Conservation (phyloP, 2,797 vertebrate species). For the Tadarida brasiliensis region DNA sequence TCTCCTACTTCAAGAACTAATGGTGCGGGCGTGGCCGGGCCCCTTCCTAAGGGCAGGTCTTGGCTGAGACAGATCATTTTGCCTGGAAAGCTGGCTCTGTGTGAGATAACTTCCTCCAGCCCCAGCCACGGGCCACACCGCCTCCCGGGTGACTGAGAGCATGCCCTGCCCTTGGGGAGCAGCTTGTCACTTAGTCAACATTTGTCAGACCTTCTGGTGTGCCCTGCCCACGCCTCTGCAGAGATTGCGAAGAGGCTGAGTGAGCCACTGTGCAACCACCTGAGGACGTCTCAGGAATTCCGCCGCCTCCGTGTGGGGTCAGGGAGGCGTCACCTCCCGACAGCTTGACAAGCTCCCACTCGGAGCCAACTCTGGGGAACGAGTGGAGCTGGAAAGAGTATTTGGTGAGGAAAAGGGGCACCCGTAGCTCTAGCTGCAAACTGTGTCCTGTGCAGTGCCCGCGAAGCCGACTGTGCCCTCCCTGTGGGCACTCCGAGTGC, state of each 20-base stretch:
- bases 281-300: not conserved
- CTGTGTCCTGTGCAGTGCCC: too few relatives aligned
- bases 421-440: not conserved
- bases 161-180: not conserved
- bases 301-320: not conserved
- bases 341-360: not conserved
- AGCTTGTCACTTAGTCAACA: not conserved
- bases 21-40: not conserved
- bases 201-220: not conserved
- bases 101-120: not conserved
- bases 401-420: not conserved
- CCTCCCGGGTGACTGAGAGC: not conserved
- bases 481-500: not conserved
- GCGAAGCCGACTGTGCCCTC: not conserved
- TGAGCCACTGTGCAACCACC: not conserved
- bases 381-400: not conserved
- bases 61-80: not conserved
- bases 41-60: not conserved
- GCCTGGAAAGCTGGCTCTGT: not conserved
- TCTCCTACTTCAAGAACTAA: not conserved
- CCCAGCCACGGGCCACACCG: not conserved
- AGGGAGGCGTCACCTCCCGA: not conserved
- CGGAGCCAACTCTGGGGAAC: not conserved
- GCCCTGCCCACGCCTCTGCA: not conserved
- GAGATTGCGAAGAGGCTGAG: not conserved